These are phyloP conservation scores for Petrocephalus zakoni DNA, from an alignment of 2,113 vertebrate genomes.

Conservation along the genomic window DNA sequence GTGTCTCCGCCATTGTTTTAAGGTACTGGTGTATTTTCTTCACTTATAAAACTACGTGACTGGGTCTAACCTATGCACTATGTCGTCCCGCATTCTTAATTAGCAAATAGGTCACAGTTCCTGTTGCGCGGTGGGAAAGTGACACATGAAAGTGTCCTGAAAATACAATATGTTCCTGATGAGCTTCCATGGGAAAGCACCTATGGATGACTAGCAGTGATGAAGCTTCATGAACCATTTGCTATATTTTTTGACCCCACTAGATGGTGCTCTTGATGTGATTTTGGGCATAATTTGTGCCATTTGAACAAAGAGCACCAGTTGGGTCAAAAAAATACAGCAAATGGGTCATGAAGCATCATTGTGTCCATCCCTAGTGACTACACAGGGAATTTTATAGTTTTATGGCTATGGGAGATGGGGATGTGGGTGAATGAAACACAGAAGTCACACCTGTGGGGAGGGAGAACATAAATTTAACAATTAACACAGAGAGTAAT, in stretches of 20 bases:
- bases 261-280: neutral
- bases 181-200: neutral
- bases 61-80: neutral
- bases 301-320: neutral
- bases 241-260: neutral
- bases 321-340: neutral
- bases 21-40: neutral
- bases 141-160: neutral
- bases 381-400: neutral
- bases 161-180: neutral
- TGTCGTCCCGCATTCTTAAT: neutral
- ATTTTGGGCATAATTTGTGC: neutral
- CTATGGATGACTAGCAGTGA: neutral
- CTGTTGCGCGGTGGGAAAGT: neutral
- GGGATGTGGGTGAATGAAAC: neutral
- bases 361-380: neutral
- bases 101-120: neutral
- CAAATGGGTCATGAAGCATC: neutral
- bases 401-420: neutral
- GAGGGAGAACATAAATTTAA: slow-evolving; percentile 2
- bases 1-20: neutral
- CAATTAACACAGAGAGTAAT: slow-evolving; percentile 47
- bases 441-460: slow-evolving; percentile 9
- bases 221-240: neutral
- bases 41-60: neutral